Base-by-base conservation (phyloP, 1,140 invertebrate species). In the Drosophila busckii region DNA sequence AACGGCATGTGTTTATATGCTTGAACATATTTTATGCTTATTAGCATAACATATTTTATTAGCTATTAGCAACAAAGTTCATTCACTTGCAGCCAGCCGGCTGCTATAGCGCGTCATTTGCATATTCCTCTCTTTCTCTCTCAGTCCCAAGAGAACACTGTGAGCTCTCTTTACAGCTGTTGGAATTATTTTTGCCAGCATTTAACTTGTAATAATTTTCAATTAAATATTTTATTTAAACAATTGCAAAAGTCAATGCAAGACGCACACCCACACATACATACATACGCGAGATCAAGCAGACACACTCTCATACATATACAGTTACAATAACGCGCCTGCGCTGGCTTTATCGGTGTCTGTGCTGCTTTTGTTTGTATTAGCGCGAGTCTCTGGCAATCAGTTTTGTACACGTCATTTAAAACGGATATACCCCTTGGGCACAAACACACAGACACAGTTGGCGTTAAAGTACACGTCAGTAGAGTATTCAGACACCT, bases 391-490 rank as follows among this genome's bases (percentile, higher is more conserved):
- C 31, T 58, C 10, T 46, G 45, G 28, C 26, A 78, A 78, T 78
- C 73, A 28, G 67, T 44, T 60, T 73, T 38, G 69, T 80, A 75
- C 75, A 80, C 75, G 75, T 80, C 75, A 80, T 64, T 68, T 61
- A 44, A 68, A 38, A 53, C 49, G 52, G 49, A 67, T 63, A 48
- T 58, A 4, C 34, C 17, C 34, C 10, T 32, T 16, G 50, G 66
- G 49, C 48, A 41, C 29, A 40, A 9, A 32, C 40, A 9, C 25
- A 26, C 20, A 17, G 8, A 45, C 19, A 9, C 38, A 13, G 19
- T 7, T 16, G 13, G n/a, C 10, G 6, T n/a, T 37, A 32, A 60
- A 40, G 42, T 62, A 55, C 58, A 48, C 52, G 46, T 50, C 56
- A 26, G 34, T 48, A 25, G 7, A 37, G 25, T 22, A 56, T 45